Conservation (phyloP, 2,113 vertebrate species). For the Pluvianellus socialis region DNA sequence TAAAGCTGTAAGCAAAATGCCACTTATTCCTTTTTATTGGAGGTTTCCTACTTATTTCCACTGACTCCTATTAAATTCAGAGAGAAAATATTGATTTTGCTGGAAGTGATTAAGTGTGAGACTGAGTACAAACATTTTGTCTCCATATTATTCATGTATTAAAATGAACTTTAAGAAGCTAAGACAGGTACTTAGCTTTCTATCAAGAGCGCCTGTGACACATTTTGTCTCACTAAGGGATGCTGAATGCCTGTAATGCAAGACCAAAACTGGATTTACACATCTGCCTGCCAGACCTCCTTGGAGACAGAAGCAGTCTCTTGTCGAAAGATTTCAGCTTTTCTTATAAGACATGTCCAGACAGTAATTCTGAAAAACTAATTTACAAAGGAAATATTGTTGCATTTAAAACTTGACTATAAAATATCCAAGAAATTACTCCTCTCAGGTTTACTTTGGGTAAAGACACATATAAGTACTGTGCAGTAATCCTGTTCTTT, state of each 20-base stretch:
- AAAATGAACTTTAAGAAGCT: not conserved
- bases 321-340: not conserved
- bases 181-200: not conserved
- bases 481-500: not conserved
- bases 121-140: not conserved
- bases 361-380: not conserved
- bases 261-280: not conserved
- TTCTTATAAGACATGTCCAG: not conserved
- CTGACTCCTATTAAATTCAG: not conserved
- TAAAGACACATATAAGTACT: not conserved
- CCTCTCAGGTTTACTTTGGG: not conserved
- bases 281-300: not conserved
- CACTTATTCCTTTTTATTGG: not conserved
- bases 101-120: not conserved
- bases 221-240: not conserved
- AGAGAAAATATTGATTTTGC: not conserved
- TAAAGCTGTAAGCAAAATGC: not conserved
- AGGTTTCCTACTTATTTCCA: not conserved
- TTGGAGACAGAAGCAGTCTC: not conserved
- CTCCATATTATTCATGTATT: not conserved
- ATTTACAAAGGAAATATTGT: not conserved
- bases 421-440: not conserved
- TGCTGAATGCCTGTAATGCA: not conserved
- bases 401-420: not conserved
- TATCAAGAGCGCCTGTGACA: not conserved